Percentiles rank a stretch among this genome's conserved stretches.
Conservation (phyloP, 2,113 vertebrate species). For the Ctenomys sociabilis region DNA sequence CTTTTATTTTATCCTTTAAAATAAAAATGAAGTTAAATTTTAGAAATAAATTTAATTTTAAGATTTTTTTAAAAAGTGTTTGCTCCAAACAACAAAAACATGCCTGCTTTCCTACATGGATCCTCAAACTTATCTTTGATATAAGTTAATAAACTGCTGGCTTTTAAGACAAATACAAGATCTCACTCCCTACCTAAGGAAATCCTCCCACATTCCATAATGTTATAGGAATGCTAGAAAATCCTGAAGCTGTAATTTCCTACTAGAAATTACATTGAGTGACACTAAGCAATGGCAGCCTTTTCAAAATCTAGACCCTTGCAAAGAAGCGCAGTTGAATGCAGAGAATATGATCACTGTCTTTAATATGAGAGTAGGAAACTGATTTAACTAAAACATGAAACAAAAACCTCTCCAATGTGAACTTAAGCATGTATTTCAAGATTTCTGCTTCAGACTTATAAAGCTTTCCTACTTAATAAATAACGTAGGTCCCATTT, state of each 20-base stretch:
- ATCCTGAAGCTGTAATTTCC: too few species aligned
- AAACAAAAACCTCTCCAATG: background rate
- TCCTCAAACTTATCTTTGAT: background rate
- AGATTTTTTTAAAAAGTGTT: background rate
- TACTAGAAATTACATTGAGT: background rate
- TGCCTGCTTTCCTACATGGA: background rate
- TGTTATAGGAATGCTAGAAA: background rate
- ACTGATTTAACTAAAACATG: background rate
- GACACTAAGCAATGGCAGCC: background rate
- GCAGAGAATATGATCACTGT: too few species aligned
- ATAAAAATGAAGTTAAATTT: too few species aligned
- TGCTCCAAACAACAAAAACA: background rate
- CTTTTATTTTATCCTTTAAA: too few species aligned
- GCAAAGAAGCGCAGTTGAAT: background rate
- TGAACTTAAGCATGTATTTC: background rate
- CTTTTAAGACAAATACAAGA: slow-evolving; percentile 17
- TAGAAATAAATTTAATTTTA: too few species aligned
- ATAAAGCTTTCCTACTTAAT: background rate
- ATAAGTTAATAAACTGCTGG: background rate
- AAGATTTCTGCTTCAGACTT: background rate
- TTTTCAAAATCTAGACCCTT: background rate
- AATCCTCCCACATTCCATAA: background rate
- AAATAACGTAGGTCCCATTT: background rate
- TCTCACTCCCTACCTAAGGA: background rate
- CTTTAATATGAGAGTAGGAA: background rate